Base-by-base conservation (phyloP, 2,888 invertebrate species). In the Rotaria magnacalcarata region DNA sequence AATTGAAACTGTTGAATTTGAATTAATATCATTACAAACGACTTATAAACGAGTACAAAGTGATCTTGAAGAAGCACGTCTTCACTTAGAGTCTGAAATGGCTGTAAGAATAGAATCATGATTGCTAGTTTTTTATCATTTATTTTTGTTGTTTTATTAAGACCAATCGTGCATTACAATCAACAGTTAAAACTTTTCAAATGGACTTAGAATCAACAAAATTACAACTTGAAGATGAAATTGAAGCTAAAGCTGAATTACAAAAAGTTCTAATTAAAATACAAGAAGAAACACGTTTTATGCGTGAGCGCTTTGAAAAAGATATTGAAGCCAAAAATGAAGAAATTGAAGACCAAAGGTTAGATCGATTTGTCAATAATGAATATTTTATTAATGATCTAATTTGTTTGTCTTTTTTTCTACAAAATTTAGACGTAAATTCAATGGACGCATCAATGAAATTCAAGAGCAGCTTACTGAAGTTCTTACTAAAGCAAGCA, bases 261-360 rank as follows among this genome's bases (percentile, higher is more conserved):
- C 80, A 87, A 50, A 87, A 87, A 41, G 50, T 60, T 58, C 52
- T 84, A 47, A 84, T 85, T 74, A 85, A 84, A 50, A 41, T 54
- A 52, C 87, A 87, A 84, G 87, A 87, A 41, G 87, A 87, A 56
- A 58, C 85, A 43, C 85, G 85, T 50, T n/a, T 19, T 19, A 43
- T 56, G 52, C 80, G 80, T 47, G 87, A 87, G 43, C 84, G 85
- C 58, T 60, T 41, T 41, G 85, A 87, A 84, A 87, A 85, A 87
- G 85, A 87, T 27, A 19, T 80, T 14, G 52, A 85, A 84, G 43
- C 54, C 1, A 87, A 58, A 80, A 87, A 85, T 56, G 87, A 87
- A 67, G 87, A 87, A 56, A 84, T 85, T 43, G 87, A 87, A 85
- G 87, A 87, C 27, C 85, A 60, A 58, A 43, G 85, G 87, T 87